These are phyloP conservation scores for Popillia japonica DNA, from an alignment of 1,140 invertebrate genomes.

Conservation along the genomic window DNA sequence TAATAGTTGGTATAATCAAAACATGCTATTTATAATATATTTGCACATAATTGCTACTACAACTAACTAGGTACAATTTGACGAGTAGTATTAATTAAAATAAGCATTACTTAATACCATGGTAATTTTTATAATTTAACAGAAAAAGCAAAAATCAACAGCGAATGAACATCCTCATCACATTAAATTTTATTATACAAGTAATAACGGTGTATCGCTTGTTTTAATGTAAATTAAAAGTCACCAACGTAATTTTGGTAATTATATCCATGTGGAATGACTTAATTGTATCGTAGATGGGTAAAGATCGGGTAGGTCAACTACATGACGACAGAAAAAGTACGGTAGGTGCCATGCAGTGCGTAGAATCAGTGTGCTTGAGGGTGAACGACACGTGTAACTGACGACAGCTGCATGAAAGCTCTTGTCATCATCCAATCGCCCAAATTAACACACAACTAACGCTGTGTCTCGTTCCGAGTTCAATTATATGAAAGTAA, in stretches of 20 bases:
- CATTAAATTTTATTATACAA: no score
- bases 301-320: not conserved
- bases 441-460: conserved; percentile 49
- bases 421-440: conserved; percentile 47
- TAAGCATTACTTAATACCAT: no score
- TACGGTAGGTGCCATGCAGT: not conserved
- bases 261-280: not conserved
- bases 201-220: no score
- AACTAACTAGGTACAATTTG: no score
- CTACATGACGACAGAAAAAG: not conserved
- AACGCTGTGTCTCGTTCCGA: conserved; percentile 42
- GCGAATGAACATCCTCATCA: no score
- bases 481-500: conserved; percentile 47
- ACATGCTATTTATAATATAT: no score
- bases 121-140: no score
- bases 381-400: conserved; percentile 36
- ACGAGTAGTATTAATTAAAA: no score
- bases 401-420: conserved; percentile 46
- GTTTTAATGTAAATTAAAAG: not conserved
- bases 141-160: no score
- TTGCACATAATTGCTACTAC: no score
- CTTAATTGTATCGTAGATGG: not conserved
- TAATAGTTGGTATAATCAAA: no score
- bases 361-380: conserved; percentile 7
- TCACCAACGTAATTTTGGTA: not conserved